These are phyloP conservation scores for Anguilla obscura DNA, from an alignment of 2,797 vertebrate genomes.

Conservation along the genomic window DNA sequence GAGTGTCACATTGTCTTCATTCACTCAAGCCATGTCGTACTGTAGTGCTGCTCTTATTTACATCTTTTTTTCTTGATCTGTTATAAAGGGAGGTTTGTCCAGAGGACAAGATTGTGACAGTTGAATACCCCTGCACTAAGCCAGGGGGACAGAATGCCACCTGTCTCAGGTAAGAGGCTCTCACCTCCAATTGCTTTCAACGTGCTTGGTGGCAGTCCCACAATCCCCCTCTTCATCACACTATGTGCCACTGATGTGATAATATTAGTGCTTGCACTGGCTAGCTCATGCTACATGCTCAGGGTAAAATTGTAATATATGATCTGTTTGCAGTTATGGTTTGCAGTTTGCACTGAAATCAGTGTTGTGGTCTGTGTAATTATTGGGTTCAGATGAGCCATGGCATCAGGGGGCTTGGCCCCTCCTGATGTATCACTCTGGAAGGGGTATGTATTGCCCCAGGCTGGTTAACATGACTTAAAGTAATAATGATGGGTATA, in stretches of 20 bases:
- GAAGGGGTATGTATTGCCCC: conserved; percentile 16
- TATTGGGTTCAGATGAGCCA: conserved; percentile 47
- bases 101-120: conserved; percentile 72
- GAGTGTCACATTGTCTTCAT: background rate
- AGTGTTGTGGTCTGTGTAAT: conserved; percentile 53
- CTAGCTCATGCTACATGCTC: conserved; percentile 37
- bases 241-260: background rate
- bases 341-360: conserved; percentile 33
- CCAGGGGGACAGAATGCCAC: conserved; percentile 68
- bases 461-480: background rate
- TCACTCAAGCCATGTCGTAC: background rate
- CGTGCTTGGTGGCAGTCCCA: background rate
- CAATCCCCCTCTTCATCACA: background rate
- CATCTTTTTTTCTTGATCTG: conserved; percentile 10
- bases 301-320: conserved; percentile 54
- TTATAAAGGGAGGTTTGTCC: conserved; percentile 68
- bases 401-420: conserved; percentile 47
- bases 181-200: background rate
- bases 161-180: conserved; percentile 71
- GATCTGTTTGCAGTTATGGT: conserved; percentile 64
- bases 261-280: background rate
- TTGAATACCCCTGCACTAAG: conserved; percentile 72
- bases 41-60: background rate
- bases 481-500: background rate
- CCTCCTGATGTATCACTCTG: conserved; percentile 46